Base-by-base conservation (phyloP, 2,797 vertebrate species). In the Odontamblyopus rebecca region DNA sequence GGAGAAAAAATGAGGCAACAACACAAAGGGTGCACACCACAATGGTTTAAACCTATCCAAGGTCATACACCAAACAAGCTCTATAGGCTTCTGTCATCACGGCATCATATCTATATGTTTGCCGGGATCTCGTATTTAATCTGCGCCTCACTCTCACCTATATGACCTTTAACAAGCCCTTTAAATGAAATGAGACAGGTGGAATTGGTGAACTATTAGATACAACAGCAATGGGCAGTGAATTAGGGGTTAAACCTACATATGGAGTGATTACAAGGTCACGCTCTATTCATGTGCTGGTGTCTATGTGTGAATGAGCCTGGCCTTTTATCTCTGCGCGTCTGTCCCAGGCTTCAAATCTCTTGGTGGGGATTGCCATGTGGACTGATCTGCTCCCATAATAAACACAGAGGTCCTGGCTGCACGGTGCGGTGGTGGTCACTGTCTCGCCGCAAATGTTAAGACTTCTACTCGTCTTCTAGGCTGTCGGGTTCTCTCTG, bases 351-450 rank as follows among this genome's bases (percentile, higher is more conserved):
- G 70, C 67, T 77, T 73, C 84, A 88, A 62, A 88, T 88, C 86
- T 88, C 78, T 85, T 87, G 82, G 80, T 86, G 51, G 54, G 82
- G 79, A 84, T 84, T 87, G 79, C 72, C 68, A 82, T 26, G 19
- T 83, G 80, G 74, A 76, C 72, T 87, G 81, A 88, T 89, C 82
- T 85, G 83, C 82, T 89, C 81, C 80, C 74, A 85, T 83, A 88
- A 88, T 85, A 89, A 91, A 88, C 81, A 88, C 79, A 79, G 68
- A 86, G 86, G 87, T 87, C 86, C 85, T 88, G 80, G 78, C 73
- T 76, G 82, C 74, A 79, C 74, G 81, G 78, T 79, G 82, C 2
- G 63, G 63, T 29, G 63, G 41, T 65, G 63, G 82, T 83, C 83
- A 86, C 83, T 82, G 89, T 85, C 79, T 78, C 73, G 76, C 78